Evolutionary conservation across 92 coral and sea anemone genomes (phyloP).

Genomic region (Desmophyllum pertusum): DNA sequence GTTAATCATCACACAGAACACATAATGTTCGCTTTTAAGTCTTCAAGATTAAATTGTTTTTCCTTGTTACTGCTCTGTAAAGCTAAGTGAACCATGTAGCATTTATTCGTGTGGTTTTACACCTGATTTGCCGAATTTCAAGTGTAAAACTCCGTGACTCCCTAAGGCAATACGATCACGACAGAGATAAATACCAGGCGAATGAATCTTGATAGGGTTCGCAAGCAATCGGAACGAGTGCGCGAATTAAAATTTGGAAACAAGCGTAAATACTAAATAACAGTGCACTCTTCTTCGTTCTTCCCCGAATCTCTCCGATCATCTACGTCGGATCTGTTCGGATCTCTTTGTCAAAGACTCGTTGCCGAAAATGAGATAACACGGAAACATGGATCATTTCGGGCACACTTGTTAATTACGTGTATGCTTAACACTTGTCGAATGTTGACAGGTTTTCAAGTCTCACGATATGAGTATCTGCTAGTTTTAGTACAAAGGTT

Average conservation of each 20-base stretch:
- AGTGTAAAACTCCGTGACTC: not conserved
- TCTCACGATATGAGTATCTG: no score
- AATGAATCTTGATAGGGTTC: not conserved
- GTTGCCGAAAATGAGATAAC: not conserved
- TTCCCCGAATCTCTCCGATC: not conserved
- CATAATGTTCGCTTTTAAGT: no score
- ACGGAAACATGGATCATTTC: no score
- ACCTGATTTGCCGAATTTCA: not conserved
- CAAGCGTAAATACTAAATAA: not conserved
- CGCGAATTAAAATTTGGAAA: not conserved
- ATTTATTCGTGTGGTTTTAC: not conserved
- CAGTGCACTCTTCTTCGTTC: not conserved
- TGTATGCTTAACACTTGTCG: no score
- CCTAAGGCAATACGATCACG: not conserved
- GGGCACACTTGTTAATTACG: no score
- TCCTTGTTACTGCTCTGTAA: not conserved
- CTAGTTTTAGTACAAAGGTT: no score
- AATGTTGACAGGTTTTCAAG: no score
- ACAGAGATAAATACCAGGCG: not conserved
- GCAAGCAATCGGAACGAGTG: not conserved
- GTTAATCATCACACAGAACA: not conserved
- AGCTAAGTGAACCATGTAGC: not conserved
- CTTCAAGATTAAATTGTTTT: not conserved
- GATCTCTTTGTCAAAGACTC: not conserved
- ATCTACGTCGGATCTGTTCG: not conserved